Evolutionary conservation across 2,797 vertebrate species (phyloP), one percentile per base, ranked within the genome.

Genomic region (Amblyopsis hoosieri): DNA sequence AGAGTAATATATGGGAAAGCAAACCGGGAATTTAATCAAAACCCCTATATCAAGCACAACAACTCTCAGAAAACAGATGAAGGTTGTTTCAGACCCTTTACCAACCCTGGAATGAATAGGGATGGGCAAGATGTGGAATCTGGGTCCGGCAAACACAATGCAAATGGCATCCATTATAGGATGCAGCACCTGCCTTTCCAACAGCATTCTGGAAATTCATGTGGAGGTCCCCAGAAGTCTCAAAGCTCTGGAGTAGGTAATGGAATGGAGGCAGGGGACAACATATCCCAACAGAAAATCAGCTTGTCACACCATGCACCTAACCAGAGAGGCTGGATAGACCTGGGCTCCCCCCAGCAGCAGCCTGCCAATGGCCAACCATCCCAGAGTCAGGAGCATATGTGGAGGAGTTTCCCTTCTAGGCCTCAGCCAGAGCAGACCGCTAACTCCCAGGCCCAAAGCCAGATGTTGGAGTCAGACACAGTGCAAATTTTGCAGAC

Each of bases 241-340:
- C 33, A 19, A 58, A 81, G 80, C 11, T 59, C 62, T 65, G 76
- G 67, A 45, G 68, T 78, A 72, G 80, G 83, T 78, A 90, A 89
- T 1, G 83, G 80, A 47, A 81, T 77, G 66, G 90, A 42, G 37
- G 37, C 37, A 42, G 37, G 37, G 37, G 37, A 83, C 74, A 90
- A 80, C n/a, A 79, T 57, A 2, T 55, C 82, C 60, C 90, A 85
- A 55, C 86, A 86, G 64, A 90, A 86, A 77, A 55, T 71, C 48
- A 92, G 81, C 45, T 75, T 78, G 52, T 69, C 78, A 45, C 67
- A 76, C 80, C 69, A 77, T 0, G 82, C 70, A 65, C 57, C 80
- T 31, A 68, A 87, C 56, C 93, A 94, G 73, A 82, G 90, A 60
- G 87, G 85, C 49, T 98, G 95, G 96, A 94, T 92, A 69, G 93